Percentiles rank a stretch among this genome's conserved stretches.
Conservation (phyloP, 2,888 invertebrate genomes). For the Pemphredon lugubris region DNA sequence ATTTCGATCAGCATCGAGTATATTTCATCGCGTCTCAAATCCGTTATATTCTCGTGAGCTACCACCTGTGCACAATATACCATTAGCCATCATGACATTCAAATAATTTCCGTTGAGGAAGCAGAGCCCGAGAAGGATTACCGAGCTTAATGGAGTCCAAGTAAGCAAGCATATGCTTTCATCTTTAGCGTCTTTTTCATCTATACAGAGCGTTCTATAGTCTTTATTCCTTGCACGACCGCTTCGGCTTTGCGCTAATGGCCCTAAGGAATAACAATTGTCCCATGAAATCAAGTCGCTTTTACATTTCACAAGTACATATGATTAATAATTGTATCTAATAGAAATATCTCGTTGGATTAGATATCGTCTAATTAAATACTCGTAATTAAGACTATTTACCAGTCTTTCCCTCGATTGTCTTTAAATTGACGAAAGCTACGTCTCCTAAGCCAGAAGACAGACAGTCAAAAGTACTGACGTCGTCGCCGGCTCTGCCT, state of each 20-base stretch:
- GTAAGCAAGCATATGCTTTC: conserved; percentile 70
- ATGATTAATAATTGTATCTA: no score
- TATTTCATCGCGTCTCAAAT: conserved; percentile 86
- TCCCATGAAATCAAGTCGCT: no score
- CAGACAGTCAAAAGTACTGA: conserved; percentile 82
- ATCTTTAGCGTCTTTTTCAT: conserved; percentile 48
- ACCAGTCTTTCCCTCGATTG: conserved; percentile 85
- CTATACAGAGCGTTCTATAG: conserved; percentile 75
- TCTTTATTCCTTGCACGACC: conserved; percentile 5
- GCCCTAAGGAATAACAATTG: neutral
- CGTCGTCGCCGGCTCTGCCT: conserved; percentile 35
- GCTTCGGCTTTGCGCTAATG: neutral
- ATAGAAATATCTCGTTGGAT: no score
- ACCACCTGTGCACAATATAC: no score
- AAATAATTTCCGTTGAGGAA: conserved; percentile 54
- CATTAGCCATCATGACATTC: no score
- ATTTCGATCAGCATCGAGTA: conserved; percentile 87
- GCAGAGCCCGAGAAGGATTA: conserved; percentile 28
- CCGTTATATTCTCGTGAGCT: conserved; percentile 83
- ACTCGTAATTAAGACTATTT: no score
- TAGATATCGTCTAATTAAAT: no score
- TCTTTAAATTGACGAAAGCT: conserved; percentile 87
- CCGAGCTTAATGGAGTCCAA: conserved; percentile 70
- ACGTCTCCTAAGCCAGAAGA: conserved; percentile 87
- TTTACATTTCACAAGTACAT: no score